Evolutionary conservation across 1,140 invertebrate genomes (phyloP).

Genomic region (Trachymyrmex septentrionalis): DNA sequence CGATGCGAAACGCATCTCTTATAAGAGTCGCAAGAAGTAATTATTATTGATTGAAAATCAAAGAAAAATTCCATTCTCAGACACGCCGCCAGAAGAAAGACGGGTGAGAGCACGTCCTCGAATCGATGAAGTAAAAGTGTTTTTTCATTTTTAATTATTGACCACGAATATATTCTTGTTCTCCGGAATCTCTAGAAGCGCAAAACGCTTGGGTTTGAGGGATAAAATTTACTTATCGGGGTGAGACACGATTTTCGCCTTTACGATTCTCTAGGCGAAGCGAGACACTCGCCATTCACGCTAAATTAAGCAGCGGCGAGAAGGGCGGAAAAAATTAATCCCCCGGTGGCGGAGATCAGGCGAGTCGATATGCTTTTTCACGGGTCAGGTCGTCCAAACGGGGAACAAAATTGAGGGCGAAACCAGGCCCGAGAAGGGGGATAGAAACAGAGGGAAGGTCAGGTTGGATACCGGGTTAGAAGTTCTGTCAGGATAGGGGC

Average conservation of each 20-base stretch:
- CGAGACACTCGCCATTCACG: constrained; percentile 57
- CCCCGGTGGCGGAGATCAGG: constrained; percentile 53
- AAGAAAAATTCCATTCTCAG: neutral
- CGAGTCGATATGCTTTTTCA: constrained; percentile 69
- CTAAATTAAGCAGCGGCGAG: constrained; percentile 63
- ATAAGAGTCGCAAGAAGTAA: neutral
- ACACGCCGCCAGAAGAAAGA: neutral
- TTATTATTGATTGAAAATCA: constrained; percentile 33
- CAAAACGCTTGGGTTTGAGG: constrained; percentile 9
- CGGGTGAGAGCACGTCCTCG: neutral
- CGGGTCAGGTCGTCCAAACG: constrained; percentile 57
- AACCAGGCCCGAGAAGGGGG: neutral
- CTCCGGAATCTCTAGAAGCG: neutral
- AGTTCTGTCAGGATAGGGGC: constrained; percentile 63
- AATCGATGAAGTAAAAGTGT: neutral
- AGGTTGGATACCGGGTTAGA: constrained; percentile 54
- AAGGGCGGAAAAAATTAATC: constrained; percentile 66
- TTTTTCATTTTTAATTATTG: constrained; percentile 43
- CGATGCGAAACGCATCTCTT: neutral
- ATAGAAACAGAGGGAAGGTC: neutral
- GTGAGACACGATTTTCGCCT: neutral
- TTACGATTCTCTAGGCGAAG: neutral
- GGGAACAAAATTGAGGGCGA: constrained; percentile 45
- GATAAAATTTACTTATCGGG: constrained; percentile 21
- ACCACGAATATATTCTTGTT: neutral